Evolutionary conservation across 2,888 invertebrate species (phyloP).

Genomic region (Oasisia sp.): DNA sequence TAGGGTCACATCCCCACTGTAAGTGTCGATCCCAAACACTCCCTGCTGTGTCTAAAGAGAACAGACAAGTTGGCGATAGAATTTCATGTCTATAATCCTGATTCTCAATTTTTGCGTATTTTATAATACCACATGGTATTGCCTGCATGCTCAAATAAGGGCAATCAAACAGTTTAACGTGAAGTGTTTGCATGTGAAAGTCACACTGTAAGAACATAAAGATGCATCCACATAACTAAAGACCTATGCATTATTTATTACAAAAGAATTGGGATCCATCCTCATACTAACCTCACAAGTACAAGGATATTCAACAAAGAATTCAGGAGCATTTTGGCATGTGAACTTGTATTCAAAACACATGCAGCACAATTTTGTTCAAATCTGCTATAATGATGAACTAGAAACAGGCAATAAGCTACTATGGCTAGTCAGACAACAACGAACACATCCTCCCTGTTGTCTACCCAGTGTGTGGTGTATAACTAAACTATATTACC

Average conservation of each 20-base stretch:
- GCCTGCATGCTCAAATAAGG: neutral
- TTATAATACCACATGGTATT: neutral
- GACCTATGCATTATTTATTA: neutral
- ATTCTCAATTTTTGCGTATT: neutral
- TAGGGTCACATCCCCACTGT: constrained; percentile 69
- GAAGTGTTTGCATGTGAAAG: neutral
- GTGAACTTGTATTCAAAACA: neutral
- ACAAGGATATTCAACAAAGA: neutral
- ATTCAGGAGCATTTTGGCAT: neutral
- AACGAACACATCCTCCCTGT: no score
- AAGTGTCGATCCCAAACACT: constrained; percentile 30
- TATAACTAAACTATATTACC: no score
- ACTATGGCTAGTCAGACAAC: no score
- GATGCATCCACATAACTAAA: neutral
- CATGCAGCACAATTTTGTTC: neutral
- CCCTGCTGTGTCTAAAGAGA: constrained; percentile 29
- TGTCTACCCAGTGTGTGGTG: no score
- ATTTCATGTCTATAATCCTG: neutral
- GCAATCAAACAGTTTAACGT: neutral
- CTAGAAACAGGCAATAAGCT: neutral
- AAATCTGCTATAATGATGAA: neutral
- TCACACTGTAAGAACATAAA: neutral
- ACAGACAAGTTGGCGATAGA: neutral
- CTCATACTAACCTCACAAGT: neutral
- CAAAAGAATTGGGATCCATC: neutral